Evolutionary conservation across 2,797 vertebrate species (phyloP).

Genomic region (Nothura maculosa): DNA sequence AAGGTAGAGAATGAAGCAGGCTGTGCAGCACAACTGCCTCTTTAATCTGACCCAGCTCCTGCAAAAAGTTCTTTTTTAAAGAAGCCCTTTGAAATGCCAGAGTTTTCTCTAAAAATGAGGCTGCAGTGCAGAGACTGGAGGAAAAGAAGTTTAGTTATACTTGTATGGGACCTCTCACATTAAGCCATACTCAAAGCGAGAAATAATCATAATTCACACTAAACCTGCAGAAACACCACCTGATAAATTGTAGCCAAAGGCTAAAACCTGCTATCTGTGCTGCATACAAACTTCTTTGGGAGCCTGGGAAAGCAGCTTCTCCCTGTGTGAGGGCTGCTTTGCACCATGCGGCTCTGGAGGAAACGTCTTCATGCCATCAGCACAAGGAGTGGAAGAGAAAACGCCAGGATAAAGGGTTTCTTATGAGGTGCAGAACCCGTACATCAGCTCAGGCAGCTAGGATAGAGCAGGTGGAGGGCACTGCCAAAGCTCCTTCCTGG

Average conservation of each 20-base stretch:
- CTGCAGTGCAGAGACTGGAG: neutral
- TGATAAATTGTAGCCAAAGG: neutral
- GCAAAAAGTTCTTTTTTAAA: neutral
- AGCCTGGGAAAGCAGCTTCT: neutral
- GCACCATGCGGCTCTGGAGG: neutral
- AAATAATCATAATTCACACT: neutral
- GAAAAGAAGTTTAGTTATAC: neutral
- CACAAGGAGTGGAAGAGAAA: neutral
- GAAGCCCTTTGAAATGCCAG: neutral
- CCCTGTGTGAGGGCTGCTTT: neutral
- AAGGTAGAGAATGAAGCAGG: neutral
- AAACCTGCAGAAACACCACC: neutral
- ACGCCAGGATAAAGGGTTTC: rapidly evolving
- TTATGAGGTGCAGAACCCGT: neutral
- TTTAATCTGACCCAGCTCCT: neutral
- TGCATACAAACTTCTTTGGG: neutral
- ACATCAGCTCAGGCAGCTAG: rapidly evolving
- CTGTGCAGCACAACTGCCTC: neutral
- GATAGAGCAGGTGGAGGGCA: neutral
- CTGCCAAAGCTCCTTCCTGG: rapidly evolving
- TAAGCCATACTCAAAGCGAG: neutral
- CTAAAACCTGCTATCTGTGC: neutral
- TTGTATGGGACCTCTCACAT: neutral
- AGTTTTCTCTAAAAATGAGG: neutral
- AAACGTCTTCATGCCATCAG: neutral